These are phyloP conservation scores for Takifugu ocellatus DNA, from an alignment of 2,797 vertebrate genomes.

Conservation along the genomic window DNA sequence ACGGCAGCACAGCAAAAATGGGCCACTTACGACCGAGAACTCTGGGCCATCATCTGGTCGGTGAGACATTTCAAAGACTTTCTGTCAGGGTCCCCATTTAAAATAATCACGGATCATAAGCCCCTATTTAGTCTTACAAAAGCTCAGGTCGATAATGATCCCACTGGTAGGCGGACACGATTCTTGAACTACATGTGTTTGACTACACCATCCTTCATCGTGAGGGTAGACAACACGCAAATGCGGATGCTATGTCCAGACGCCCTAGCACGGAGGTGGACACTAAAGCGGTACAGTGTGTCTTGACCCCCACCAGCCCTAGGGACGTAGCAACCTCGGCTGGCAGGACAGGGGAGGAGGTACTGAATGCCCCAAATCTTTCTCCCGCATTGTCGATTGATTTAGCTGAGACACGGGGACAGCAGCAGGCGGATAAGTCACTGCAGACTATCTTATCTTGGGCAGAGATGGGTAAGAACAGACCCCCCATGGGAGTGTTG, in stretches of 20 bases:
- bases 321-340: too few species aligned
- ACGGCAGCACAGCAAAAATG: background rate
- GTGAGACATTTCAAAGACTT: background rate
- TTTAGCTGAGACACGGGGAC: too few species aligned
- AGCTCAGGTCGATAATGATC: background rate
- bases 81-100: background rate
- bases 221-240: background rate
- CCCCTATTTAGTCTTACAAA: background rate
- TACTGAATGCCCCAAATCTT: too few species aligned
- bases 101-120: background rate
- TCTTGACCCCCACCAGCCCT: too few species aligned
- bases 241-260: background rate
- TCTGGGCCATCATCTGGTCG: background rate
- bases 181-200: background rate
- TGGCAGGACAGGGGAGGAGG: too few species aligned
- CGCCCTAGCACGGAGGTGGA: too few species aligned
- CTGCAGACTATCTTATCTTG: too few species aligned
- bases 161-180: background rate
- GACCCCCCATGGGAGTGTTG: too few species aligned
- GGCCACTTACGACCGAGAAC: background rate
- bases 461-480: too few species aligned
- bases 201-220: background rate
- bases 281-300: too few species aligned
- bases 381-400: too few species aligned
- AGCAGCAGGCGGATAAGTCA: too few species aligned